Conservation (phyloP, 2,113 vertebrate genomes). For the Cygnus atratus region DNA sequence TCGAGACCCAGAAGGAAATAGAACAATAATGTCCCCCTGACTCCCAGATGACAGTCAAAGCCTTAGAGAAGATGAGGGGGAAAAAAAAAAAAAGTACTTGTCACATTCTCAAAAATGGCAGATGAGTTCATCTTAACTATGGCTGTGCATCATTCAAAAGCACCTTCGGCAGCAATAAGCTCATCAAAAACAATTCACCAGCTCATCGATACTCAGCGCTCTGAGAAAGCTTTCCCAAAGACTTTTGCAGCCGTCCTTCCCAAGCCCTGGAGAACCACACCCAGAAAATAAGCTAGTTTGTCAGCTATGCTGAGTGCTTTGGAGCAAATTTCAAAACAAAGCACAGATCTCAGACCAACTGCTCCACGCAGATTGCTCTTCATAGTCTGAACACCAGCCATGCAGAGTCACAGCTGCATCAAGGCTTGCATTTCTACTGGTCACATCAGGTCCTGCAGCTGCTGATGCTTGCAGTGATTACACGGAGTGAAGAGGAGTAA, state of each 20-base stretch:
- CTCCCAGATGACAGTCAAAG: neutral
- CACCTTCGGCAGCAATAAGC: neutral
- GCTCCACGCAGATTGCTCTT: neutral
- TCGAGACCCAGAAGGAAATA: neutral
- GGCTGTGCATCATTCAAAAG: constrained; percentile 4
- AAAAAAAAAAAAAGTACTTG: neutral
- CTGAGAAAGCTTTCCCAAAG: neutral
- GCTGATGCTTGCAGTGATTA: constrained; percentile 31
- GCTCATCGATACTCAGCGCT: neutral
- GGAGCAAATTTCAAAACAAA: neutral
- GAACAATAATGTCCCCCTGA: neutral
- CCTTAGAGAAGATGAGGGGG: neutral
- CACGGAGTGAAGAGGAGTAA: neutral
- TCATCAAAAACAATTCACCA: neutral
- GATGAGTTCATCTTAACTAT: constrained; percentile 15
- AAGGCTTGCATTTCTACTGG: neutral
- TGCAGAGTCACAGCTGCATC: fast-evolving
- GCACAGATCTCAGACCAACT: neutral
- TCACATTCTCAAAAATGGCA: neutral
- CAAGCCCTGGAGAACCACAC: neutral
- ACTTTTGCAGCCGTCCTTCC: neutral
- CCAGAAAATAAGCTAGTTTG: neutral
- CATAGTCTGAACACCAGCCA: neutral
- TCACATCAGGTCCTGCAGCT: neutral
- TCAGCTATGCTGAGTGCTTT: neutral